Evolutionary conservation across 2,797 vertebrate genomes (phyloP).

Genomic region (Betta splendens): DNA sequence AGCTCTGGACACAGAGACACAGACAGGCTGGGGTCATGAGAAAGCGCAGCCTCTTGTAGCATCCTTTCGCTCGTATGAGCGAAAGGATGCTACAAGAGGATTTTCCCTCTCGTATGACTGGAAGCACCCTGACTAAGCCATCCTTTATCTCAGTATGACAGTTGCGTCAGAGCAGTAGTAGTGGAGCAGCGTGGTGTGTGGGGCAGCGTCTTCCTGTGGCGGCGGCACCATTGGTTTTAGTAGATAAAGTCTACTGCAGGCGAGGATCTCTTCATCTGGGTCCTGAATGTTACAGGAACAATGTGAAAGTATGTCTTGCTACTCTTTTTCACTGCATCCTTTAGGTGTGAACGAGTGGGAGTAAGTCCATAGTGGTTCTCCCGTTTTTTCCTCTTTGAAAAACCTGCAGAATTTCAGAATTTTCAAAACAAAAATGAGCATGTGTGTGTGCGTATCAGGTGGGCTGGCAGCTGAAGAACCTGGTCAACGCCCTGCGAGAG

Average conservation of each 20-base stretch:
- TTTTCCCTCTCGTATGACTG: conserved; percentile 10
- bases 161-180: conserved; percentile 8
- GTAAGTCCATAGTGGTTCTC: too few relatives aligned
- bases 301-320: neutral
- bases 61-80: too few relatives aligned
- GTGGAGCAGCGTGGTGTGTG: conserved; percentile 8
- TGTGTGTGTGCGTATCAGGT: conserved; percentile 75
- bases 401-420: too few relatives aligned
- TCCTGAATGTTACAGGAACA: neutral
- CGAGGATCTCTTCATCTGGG: neutral
- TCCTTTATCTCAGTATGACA: conserved; percentile 8
- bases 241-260: neutral
- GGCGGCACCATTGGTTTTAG: neutral
- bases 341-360: too few relatives aligned
- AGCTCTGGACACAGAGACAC: conserved; percentile 64
- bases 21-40: conserved; percentile 25
- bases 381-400: too few relatives aligned
- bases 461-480: conserved; percentile 92
- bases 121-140: conserved; percentile 4
- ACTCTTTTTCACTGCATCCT: too few relatives aligned
- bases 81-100: too few relatives aligned
- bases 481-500: conserved; percentile 88
- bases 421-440: neutral
- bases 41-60: conserved; percentile 60
- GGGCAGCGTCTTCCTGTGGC: neutral